Base-by-base conservation (phyloP, 1,140 invertebrate species). In the Ectropis grisescens region DNA sequence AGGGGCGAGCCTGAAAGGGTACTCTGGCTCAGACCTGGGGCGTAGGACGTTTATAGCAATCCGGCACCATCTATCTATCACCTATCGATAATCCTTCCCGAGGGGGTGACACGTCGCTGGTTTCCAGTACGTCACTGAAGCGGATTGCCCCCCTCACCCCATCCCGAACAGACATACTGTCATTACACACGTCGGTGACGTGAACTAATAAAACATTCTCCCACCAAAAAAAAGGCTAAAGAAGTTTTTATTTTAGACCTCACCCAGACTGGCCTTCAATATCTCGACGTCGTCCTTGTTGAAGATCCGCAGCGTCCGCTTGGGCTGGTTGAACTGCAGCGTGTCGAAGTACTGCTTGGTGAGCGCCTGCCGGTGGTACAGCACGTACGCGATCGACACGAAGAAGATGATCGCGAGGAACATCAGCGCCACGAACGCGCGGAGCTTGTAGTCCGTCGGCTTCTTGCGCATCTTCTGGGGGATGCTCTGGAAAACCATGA, bases 281-380 rank as follows among this genome's bases (percentile, higher is more conserved):
- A 93, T 88, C 59, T 93, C 90, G 2, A 85, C 72, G 1, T 91
- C 90, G 7, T 88, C 85, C 11, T 83, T 84, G 52, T 89, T 91
- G 42, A 87, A 90, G 9, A 95, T 86, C 47, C 87, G 86, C 38
- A 95, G 85, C n/a, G 89, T 68, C 36, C 92, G 81, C 51, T 92
- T 89, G 3, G 89, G 88, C 42, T 92, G 90, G 48, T 91, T 93
- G 75, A 95, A 94, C 58, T 93, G 89, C 24, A 94, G 90, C 57
- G 88, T 89, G 22, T 93, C 87, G 60, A 94, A 95, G 69, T 94
- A 94, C 0, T 91, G 90, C 56, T 88, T 86, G 46, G 93, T 88
- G 2, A 93, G 68, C 1, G 94, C 88, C 58, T 94, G 90, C 56
- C 92, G 91, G 32, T 92, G 88, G 58, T 95, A 94, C 23, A 93